Percentiles rank a stretch among this genome's conserved stretches.
Evolutionary conservation across 2,113 vertebrate genomes (phyloP).

Genomic region (Odocoileus hemionus): DNA sequence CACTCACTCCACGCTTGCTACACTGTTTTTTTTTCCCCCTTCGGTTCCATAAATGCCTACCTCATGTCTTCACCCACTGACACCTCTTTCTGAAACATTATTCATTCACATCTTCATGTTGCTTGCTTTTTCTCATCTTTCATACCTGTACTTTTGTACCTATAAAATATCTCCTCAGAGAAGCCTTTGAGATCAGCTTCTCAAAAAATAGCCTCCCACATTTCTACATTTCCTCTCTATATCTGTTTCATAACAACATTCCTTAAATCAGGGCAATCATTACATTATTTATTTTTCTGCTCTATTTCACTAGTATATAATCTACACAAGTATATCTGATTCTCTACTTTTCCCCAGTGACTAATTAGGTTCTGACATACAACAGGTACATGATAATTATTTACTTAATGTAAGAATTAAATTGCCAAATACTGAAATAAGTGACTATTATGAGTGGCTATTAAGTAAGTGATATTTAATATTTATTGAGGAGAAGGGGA

Average conservation of each 20-base stretch:
- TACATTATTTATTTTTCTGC: background rate
- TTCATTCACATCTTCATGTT: background rate
- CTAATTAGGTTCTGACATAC: background rate
- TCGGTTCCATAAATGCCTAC: too few relatives aligned
- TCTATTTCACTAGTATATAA: background rate
- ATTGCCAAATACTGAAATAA: background rate
- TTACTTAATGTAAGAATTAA: background rate
- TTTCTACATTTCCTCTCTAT: background rate
- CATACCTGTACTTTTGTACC: background rate
- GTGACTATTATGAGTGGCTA: background rate
- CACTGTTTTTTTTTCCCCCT: background rate
- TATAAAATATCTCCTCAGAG: background rate
- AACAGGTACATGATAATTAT: background rate
- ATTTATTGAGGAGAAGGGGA: background rate
- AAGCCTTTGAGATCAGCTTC: background rate
- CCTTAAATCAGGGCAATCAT: background rate
- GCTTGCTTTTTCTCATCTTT: background rate
- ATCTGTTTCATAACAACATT: background rate
- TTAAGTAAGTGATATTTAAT: background rate
- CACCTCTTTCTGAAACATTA: background rate
- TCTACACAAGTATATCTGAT: background rate
- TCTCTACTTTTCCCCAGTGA: background rate
- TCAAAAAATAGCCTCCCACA: background rate
- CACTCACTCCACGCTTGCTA: too few relatives aligned
- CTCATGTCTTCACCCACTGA: background rate